Conservation (phyloP, 2,797 vertebrate species). For the Myoxocephalus aenaeus region DNA sequence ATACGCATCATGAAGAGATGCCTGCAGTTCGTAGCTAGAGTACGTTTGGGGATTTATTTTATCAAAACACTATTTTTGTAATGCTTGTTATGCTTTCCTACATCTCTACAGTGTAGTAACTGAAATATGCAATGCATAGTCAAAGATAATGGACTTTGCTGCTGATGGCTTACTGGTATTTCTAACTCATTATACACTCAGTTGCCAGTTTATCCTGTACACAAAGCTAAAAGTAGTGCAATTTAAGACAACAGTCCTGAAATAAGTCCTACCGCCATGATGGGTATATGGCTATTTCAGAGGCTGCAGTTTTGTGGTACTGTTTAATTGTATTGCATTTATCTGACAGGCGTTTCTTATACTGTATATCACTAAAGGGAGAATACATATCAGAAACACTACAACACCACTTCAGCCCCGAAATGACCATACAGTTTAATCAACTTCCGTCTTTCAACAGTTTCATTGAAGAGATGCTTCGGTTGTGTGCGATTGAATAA, state of each 20-base stretch:
- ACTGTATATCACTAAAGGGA: neutral
- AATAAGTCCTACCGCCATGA: neutral
- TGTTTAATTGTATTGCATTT: neutral
- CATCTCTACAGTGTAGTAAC: neutral
- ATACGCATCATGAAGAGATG: neutral
- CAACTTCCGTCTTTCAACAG: neutral
- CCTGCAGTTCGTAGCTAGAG: neutral
- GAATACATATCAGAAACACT: neutral
- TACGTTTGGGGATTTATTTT: neutral
- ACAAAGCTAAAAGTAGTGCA: conserved; percentile 1
- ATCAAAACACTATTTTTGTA: neutral
- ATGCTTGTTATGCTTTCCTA: neutral
- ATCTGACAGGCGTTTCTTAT: neutral
- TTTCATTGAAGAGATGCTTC: neutral
- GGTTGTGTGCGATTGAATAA: neutral
- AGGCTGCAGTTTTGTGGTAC: neutral
- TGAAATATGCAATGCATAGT: neutral
- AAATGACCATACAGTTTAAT: neutral
- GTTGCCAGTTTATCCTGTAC: neutral
- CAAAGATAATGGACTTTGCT: neutral
- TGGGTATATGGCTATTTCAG: neutral
- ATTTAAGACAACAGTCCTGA: neutral
- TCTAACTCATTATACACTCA: neutral
- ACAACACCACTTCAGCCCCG: neutral
- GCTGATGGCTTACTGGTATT: neutral